Percentiles rank a stretch among this genome's conserved stretches.
Conservation (phyloP, 2,113 vertebrate species). For the Prinia subflava region DNA sequence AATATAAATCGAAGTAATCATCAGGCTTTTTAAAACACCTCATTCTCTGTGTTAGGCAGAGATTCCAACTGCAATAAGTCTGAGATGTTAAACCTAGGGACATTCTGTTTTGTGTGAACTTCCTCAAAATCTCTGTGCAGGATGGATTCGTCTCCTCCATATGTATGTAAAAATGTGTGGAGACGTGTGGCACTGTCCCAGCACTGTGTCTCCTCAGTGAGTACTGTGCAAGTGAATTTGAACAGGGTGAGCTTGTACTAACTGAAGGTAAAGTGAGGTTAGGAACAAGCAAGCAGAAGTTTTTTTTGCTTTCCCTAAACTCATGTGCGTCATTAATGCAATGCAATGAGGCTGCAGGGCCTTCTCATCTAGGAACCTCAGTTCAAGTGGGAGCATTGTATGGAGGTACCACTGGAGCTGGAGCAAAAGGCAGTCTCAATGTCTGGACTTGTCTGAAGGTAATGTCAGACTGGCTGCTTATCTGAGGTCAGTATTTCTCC, state of each 20-base stretch:
- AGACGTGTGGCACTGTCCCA: background rate
- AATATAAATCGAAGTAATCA: constrained; percentile 8
- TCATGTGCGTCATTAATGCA: background rate
- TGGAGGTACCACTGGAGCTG: background rate
- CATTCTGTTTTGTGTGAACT: background rate
- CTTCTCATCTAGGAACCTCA: background rate
- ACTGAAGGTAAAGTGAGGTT: background rate
- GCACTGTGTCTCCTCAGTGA: background rate
- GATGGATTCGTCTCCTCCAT: background rate
- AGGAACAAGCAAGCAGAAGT: background rate
- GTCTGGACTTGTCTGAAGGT: background rate
- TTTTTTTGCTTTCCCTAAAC: background rate
- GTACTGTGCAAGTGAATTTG: background rate
- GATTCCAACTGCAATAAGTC: background rate
- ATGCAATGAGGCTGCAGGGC: background rate
- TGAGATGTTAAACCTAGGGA: background rate
- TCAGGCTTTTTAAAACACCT: background rate
- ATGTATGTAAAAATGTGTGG: background rate
- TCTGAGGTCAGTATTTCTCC: background rate
- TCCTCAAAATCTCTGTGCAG: background rate
- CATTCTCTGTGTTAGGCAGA: background rate
- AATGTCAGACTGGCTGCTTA: background rate
- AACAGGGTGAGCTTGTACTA: background rate
- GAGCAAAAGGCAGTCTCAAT: background rate
- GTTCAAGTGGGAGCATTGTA: background rate